Conservation (phyloP, 2,113 vertebrate genomes). For the Regulus satrapa region DNA sequence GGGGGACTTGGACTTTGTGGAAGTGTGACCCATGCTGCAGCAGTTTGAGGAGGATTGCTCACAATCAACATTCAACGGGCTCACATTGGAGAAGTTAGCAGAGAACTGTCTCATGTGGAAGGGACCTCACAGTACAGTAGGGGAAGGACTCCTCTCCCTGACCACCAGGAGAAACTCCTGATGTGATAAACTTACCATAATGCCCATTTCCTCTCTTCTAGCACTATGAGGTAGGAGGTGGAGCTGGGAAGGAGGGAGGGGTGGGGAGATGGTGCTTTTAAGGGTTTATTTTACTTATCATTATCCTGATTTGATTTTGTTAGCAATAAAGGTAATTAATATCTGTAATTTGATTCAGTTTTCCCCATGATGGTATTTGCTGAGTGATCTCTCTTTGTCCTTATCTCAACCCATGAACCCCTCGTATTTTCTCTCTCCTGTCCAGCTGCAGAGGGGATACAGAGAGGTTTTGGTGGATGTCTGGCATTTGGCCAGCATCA, state of each 20-base stretch:
- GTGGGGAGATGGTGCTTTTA: neutral
- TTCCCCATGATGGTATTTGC: neutral
- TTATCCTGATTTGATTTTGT: neutral
- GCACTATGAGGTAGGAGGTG: neutral
- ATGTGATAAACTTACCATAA: neutral
- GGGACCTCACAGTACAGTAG: accelerated
- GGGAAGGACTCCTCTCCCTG: neutral
- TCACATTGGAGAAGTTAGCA: accelerated
- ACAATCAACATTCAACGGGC: too few species aligned
- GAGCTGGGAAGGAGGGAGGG: neutral
- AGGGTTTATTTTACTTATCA: neutral
- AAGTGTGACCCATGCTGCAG: neutral
- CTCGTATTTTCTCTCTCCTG: neutral
- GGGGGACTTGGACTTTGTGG: neutral
- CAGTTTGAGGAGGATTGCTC: neutral
- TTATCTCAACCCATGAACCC: neutral
- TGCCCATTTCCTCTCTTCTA: too few species aligned
- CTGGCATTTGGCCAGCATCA: neutral
- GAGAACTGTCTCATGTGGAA: neutral
- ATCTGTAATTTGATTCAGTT: neutral
- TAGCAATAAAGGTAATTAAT: neutral
- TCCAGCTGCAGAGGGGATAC: neutral
- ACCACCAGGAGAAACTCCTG: accelerated
- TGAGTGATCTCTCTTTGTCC: neutral
- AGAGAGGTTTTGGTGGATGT: neutral